phyloP scores from a whole-genome alignment of 2,113 vertebrate genomes.

The Festucalex cinctus region DNA sequence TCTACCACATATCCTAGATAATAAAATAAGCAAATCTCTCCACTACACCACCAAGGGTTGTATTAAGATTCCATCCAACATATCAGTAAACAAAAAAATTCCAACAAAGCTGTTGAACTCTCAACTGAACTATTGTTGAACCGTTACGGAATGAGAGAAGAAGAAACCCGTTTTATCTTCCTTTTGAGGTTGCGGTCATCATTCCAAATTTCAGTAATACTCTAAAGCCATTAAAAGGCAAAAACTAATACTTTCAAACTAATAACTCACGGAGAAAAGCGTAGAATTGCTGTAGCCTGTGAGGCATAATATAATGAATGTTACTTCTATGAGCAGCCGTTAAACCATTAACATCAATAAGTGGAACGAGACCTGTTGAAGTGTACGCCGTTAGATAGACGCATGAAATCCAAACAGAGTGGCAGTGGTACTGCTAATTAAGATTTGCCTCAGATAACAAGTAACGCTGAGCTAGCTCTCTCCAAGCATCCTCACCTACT shows the following conservation, averaged over 20 bases:
- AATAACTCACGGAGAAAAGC: constrained; percentile 2
- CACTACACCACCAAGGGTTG: background rate
- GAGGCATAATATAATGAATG: constrained; percentile 13
- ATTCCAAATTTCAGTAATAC: background rate
- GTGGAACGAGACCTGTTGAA: constrained; percentile 22
- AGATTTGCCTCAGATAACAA: constrained; percentile 46
- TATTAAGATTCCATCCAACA: background rate
- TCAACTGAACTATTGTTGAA: background rate
- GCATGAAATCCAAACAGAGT: constrained; percentile 16
- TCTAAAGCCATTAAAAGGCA: background rate
- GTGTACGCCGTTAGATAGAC: constrained; percentile 26
- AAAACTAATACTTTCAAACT: background rate
- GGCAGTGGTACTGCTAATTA: constrained; percentile 49
- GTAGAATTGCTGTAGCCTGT: background rate
- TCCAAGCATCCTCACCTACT: constrained; percentile 52
- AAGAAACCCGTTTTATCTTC: background rate
- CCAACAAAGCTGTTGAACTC: background rate
- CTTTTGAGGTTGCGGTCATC: background rate
- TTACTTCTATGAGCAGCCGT: constrained; percentile 8
- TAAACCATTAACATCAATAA: constrained; percentile 30
- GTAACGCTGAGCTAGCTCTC: constrained; percentile 43
- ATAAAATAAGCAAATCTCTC: too few species aligned
- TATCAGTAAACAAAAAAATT: background rate
- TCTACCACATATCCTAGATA: background rate
- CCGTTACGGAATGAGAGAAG: background rate